Evolutionary conservation across 2,113 vertebrate species (phyloP).

Genomic region (Melanerpes formicivorus): DNA sequence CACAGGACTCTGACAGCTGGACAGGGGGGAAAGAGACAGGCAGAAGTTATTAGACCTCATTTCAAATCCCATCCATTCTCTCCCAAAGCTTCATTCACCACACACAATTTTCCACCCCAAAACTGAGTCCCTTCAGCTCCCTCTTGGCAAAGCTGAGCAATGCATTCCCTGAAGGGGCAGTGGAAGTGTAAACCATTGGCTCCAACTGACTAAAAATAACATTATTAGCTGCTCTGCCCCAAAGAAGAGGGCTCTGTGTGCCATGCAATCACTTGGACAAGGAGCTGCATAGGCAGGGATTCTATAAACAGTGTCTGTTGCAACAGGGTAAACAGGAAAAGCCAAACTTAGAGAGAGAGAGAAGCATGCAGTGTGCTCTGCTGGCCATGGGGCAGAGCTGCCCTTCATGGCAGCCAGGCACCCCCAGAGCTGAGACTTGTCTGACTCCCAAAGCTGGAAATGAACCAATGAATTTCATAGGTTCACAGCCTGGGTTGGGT

Average conservation of each 20-base stretch:
- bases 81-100: not conserved
- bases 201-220: constrained; percentile 49
- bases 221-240: constrained; percentile 27
- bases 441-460: not conserved
- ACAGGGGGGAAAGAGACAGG: not conserved
- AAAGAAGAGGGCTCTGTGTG: constrained; percentile 57
- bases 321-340: constrained; percentile 66
- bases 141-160: not conserved
- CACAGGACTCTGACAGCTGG: not conserved
- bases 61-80: not conserved
- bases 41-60: not conserved
- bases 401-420: not conserved
- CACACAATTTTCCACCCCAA: not conserved
- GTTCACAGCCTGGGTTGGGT: no score
- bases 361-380: not conserved
- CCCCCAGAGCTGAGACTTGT: not conserved
- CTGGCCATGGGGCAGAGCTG: not conserved
- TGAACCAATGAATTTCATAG: not conserved
- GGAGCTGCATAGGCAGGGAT: constrained; percentile 19
- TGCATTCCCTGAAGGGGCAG: not conserved
- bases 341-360: constrained; percentile 55
- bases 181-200: not conserved
- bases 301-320: constrained; percentile 63
- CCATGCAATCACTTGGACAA: constrained; percentile 39
- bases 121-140: not conserved